Evolutionary conservation across 2,113 vertebrate genomes (phyloP).

Genomic region (Jaculus jaculus): DNA sequence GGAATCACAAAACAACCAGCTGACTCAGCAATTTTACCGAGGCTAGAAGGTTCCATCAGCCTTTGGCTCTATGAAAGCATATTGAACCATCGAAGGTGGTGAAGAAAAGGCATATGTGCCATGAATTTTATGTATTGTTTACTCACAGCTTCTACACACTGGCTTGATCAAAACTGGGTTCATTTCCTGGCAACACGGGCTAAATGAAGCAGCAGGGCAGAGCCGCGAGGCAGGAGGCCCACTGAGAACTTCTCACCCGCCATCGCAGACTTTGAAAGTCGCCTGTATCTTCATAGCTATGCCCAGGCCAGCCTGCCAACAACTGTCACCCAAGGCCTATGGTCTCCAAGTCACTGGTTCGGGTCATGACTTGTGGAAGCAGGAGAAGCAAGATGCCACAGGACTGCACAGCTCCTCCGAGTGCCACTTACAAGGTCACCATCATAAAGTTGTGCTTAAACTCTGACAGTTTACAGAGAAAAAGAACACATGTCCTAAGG

Average conservation of each 20-base stretch:
- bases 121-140: conserved; percentile 55
- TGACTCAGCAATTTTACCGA: conserved; percentile 31
- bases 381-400: conserved; percentile 58
- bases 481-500: neutral
- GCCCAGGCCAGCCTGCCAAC: conserved; percentile 2
- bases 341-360: conserved; percentile 50
- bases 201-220: conserved; percentile 49
- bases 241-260: conserved; percentile 50
- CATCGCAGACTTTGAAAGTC: conserved; percentile 59
- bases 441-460: neutral
- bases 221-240: neutral
- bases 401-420: neutral
- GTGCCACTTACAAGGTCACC: neutral
- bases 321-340: neutral
- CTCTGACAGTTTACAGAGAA: neutral
- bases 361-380: conserved; percentile 55
- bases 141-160: conserved; percentile 36
- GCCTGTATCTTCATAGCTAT: conserved; percentile 58
- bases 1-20: conserved; percentile 24
- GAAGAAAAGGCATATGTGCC: conserved; percentile 9
- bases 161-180: conserved; percentile 45
- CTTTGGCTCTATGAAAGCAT: conserved; percentile 44
- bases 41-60: neutral
- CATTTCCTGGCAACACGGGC: conserved; percentile 57
- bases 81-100: conserved; percentile 34